Evolutionary conservation across 2,797 vertebrate genomes (phyloP).

Genomic region (Pantherophis vulpinus): DNA sequence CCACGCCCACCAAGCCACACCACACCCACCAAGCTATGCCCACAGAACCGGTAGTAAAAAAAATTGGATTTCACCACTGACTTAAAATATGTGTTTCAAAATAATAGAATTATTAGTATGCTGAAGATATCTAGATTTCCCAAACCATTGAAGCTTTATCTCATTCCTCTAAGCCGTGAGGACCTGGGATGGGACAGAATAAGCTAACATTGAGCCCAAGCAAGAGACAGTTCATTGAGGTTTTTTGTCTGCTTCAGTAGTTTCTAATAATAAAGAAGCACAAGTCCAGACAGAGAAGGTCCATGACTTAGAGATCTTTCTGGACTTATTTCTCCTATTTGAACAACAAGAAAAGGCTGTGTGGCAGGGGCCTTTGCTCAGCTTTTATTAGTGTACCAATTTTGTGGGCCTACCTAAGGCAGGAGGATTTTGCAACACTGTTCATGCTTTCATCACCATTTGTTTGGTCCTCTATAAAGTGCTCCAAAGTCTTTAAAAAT

Average conservation of each 20-base stretch:
- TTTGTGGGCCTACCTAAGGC: background rate
- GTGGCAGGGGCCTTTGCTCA: background rate
- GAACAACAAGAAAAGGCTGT: background rate
- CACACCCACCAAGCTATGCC: too few species aligned
- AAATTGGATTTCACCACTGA: too few species aligned
- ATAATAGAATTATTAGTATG: background rate
- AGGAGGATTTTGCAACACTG: background rate
- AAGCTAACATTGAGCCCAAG: background rate
- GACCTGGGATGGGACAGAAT: background rate
- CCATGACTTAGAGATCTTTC: background rate
- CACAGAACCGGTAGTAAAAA: too few species aligned
- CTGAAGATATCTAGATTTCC: background rate
- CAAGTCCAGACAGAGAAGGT: background rate
- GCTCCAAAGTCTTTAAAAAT: background rate
- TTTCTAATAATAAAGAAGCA: background rate
- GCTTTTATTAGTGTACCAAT: background rate
- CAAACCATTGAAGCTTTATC: background rate
- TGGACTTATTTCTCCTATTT: background rate
- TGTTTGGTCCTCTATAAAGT: background rate
- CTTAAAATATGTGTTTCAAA: background rate
- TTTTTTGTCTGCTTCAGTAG: background rate
- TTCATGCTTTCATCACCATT: background rate
- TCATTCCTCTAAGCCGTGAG: background rate
- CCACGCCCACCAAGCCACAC: too few species aligned
- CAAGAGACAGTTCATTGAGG: background rate